These are phyloP conservation scores for Nymphalis io DNA, from an alignment of 1,140 invertebrate genomes.

Conservation along the genomic window DNA sequence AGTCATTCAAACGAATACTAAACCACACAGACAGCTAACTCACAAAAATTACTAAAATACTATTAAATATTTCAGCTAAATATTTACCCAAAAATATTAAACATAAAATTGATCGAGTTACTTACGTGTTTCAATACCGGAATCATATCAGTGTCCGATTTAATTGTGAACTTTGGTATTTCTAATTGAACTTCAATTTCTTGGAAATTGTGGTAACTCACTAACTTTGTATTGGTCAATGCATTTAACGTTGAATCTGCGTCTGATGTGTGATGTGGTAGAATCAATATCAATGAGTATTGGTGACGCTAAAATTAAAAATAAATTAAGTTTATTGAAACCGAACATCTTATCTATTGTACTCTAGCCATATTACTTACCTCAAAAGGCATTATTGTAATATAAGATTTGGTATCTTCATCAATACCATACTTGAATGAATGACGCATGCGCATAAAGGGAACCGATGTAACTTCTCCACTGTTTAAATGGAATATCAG, in stretches of 20 bases:
- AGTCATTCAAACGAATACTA: too few species aligned
- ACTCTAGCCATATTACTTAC: slow-evolving; percentile 62
- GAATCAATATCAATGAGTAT: slow-evolving; percentile 61
- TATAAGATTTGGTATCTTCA: slow-evolving; percentile 44
- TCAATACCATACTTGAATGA: slow-evolving; percentile 58
- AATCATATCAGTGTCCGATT: slow-evolving; percentile 81
- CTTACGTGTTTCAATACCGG: slow-evolving; percentile 80
- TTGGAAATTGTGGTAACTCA: slow-evolving; percentile 73
- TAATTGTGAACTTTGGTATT: slow-evolving; percentile 85
- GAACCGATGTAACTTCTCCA: slow-evolving; percentile 43
- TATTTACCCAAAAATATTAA: too few species aligned
- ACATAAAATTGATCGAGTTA: too few species aligned
- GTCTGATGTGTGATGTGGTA: slow-evolving; percentile 58
- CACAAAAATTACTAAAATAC: too few species aligned
- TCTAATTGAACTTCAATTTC: slow-evolving; percentile 80
- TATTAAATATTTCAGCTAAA: too few species aligned
- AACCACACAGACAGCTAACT: too few species aligned
- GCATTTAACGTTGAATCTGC: slow-evolving; percentile 58
- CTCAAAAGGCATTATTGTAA: slow-evolving; percentile 84
- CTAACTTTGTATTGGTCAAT: slow-evolving; percentile 77
- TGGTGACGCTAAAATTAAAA: slow-evolving; percentile 54
- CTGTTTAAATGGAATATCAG: slow-evolving; percentile 80
- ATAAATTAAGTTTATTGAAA: slow-evolving; percentile 6
- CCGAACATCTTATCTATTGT: not conserved
- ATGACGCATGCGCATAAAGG: slow-evolving; percentile 62